A percentile compares a stretch with the other conserved stretches of the same genome.
Evolutionary conservation across 2,113 vertebrate species (phyloP).

Genomic region (Oreochromis spilurus): DNA sequence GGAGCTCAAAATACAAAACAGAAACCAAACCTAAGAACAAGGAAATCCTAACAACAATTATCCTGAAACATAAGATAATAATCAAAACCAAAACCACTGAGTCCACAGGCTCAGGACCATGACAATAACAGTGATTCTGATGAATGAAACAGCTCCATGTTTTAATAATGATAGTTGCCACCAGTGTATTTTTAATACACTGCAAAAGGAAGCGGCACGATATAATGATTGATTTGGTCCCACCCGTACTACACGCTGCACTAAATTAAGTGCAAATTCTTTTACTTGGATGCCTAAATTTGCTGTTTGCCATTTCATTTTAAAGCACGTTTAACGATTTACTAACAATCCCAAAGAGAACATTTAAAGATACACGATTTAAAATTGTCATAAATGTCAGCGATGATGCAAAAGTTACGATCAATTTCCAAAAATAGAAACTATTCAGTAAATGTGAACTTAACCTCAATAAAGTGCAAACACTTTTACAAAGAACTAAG

Average conservation of each 20-base stretch:
- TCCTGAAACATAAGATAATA: background rate
- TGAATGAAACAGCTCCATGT: background rate
- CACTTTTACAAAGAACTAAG: background rate
- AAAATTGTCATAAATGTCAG: background rate
- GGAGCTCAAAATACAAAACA: background rate
- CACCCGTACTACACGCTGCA: background rate
- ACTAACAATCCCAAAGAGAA: background rate
- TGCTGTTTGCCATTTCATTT: background rate
- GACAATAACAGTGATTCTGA: background rate
- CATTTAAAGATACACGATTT: background rate
- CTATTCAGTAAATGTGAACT: background rate
- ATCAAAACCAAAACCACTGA: background rate
- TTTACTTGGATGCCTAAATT: background rate
- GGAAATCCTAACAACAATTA: background rate
- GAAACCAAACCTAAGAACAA: background rate
- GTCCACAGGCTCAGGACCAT: background rate
- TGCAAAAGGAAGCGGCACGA: fast-evolving
- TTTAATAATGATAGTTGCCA: background rate
- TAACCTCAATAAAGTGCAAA: background rate
- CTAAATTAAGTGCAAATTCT: background rate
- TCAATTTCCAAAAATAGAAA: background rate
- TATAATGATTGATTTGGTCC: background rate
- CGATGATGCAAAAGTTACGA: background rate
- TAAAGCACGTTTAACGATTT: background rate
- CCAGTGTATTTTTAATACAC: background rate